Base-by-base conservation (phyloP, 2,797 vertebrate genomes). In the Pangasius djambal region DNA sequence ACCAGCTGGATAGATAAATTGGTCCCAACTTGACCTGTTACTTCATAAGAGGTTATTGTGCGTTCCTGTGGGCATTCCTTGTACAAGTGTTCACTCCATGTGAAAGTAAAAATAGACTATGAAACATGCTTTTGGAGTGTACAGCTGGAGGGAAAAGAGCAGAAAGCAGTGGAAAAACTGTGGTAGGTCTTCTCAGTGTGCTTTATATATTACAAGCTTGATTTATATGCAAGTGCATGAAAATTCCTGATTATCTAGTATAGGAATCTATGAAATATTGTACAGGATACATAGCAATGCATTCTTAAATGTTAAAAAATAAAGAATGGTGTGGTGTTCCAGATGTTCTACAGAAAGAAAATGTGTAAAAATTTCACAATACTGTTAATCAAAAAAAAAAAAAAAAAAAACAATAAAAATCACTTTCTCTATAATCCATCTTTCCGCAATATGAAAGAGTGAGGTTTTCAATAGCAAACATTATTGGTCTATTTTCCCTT, bases 161-260 rank as follows among this genome's bases (percentile, higher is more conserved):
- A 31, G 48, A 72, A 75, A 70, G 44, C 77, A 72, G 44, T 70
- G 72, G 83, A 81, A 90, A 77, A 34, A 79, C 55, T 70, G 88
- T 81, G 74, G 88, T 90, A 52, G 88, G 89, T 91, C 88, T 84
- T 15, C 83, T 79, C 70, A 83, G 65, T 57, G 74, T 83, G 81
- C 55, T 89, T 84, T 88, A 91, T 67, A 85, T 84, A 89, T 59
- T 89, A 74, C 78, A 63, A 57, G 25, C 61, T 50, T 87, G 86
- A 87, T 79, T 87, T 87, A 87, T 81, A 40, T 37, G 34, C 63
- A 87, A 69, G 44, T 40, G 31, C 77, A 81, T 77, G 20, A 88
- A 89, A 82, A 87, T 83, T 70, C 74, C 28, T 22, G 22, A 74
- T 78, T 81, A 63, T 70, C 75, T 72, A 75, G 52, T 75, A 20